Conservation (phyloP, 1,140 invertebrate genomes). For the Cherax destructor region DNA sequence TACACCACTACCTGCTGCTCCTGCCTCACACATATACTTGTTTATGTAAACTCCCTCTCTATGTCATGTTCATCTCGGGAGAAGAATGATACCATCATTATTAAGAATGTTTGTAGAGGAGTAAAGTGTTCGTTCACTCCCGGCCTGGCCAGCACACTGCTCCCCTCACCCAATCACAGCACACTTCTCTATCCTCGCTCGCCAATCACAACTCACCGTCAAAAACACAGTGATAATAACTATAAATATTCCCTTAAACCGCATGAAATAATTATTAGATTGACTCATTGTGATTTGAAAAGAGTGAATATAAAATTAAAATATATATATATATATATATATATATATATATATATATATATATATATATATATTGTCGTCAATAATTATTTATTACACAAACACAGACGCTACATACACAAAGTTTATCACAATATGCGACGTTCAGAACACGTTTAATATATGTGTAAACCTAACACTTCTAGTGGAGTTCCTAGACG, state of each 20-base stretch:
- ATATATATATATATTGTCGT: constrained; percentile 10
- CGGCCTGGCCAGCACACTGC: constrained; percentile 20
- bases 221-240: constrained; percentile 31
- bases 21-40: neutral
- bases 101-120: too few relatives aligned
- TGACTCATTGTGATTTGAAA: neutral
- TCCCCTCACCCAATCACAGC: constrained; percentile 20
- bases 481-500: too few relatives aligned
- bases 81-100: neutral
- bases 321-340: constrained; percentile 6
- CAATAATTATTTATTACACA: constrained; percentile 1
- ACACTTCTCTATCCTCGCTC: neutral
- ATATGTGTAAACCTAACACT: too few relatives aligned
- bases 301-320: neutral
- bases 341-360: constrained; percentile 24
- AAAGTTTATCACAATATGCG: too few relatives aligned
- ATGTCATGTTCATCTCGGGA: neutral
- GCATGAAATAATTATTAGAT: neutral
- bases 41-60: neutral
- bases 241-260: neutral
- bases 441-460: too few relatives aligned
- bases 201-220: constrained; percentile 35
- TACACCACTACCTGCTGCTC: neutral
- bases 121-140: neutral
- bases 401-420: too few relatives aligned